Percentiles rank a stretch among this genome's conserved stretches.
Evolutionary conservation across 2,113 vertebrate genomes (phyloP).

Genomic region (Petromus typicus): DNA sequence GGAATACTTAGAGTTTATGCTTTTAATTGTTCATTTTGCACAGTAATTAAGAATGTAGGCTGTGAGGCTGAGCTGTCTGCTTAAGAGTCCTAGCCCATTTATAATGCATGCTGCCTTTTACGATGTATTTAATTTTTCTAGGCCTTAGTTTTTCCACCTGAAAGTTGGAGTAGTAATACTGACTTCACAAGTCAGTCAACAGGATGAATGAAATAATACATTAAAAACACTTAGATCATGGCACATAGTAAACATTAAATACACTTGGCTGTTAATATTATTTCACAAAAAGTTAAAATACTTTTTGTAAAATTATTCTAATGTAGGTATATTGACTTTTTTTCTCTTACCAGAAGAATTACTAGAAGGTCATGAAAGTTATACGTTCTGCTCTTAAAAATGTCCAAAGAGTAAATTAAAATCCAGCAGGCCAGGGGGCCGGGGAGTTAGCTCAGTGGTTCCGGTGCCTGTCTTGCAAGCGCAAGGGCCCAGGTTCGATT

Average conservation of each 20-base stretch:
- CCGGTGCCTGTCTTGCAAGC: too few relatives aligned
- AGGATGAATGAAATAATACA: neutral
- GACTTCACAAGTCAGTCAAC: neutral
- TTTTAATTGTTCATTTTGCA: slow-evolving; percentile 31
- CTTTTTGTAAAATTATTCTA: slow-evolving; percentile 1
- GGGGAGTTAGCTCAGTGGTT: too few relatives aligned
- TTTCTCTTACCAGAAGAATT: slow-evolving; percentile 13
- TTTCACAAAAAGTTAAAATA: slow-evolving; percentile 54
- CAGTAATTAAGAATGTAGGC: neutral
- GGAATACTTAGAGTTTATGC: neutral
- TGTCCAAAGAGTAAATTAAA: slow-evolving; percentile 12
- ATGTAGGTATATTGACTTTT: neutral
- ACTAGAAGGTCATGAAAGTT: neutral
- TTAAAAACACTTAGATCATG: neutral
- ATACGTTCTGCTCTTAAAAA: slow-evolving; percentile 5
- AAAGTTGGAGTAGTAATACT: slow-evolving; percentile 22
- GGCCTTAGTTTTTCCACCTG: slow-evolving; percentile 25
- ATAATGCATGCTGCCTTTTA: neutral
- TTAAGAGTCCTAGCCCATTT: neutral
- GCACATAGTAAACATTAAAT: neutral
- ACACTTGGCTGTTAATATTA: neutral
- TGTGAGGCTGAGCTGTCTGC: neutral
- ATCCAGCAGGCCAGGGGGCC: too few relatives aligned
- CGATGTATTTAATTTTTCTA: slow-evolving; percentile 32
- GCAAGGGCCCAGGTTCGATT: too few relatives aligned